Evolutionary conservation across 2,113 vertebrate species (phyloP).

Genomic region (Odontophorus gujanensis): DNA sequence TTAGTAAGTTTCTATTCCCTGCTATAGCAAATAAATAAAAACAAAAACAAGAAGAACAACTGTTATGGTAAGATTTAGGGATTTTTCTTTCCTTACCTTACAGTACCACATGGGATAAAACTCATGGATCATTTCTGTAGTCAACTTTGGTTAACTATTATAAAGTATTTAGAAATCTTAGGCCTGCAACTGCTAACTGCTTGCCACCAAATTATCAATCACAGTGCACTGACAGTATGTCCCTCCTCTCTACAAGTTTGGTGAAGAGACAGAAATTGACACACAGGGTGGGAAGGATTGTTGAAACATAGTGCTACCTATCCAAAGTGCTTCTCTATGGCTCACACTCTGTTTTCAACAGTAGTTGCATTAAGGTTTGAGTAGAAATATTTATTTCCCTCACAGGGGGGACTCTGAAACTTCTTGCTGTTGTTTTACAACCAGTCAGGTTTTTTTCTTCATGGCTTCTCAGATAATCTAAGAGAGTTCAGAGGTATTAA

Average conservation of each 20-base stretch:
- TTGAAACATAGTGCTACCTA: background rate
- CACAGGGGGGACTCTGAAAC: background rate
- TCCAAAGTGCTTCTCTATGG: background rate
- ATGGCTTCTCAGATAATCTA: background rate
- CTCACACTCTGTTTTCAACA: background rate
- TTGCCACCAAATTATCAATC: background rate
- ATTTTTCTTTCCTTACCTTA: background rate
- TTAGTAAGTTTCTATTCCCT: background rate
- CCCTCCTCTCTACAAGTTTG: background rate
- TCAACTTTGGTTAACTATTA: background rate
- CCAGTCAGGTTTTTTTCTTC: background rate
- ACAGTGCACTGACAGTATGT: background rate
- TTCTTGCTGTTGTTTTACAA: background rate
- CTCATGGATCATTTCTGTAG: background rate
- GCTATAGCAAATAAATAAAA: background rate
- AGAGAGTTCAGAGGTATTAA: background rate
- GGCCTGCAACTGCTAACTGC: background rate
- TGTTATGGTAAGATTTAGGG: background rate
- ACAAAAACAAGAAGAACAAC: too few species aligned
- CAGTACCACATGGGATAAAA: fast-evolving
- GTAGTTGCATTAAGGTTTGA: background rate
- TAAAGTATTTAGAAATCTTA: background rate
- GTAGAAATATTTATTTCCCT: background rate
- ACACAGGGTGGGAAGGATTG: background rate
- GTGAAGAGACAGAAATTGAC: background rate